These are phyloP conservation scores for Pandemis cinnamomeana DNA, from an alignment of 2,888 invertebrate genomes.

Conservation along the genomic window DNA sequence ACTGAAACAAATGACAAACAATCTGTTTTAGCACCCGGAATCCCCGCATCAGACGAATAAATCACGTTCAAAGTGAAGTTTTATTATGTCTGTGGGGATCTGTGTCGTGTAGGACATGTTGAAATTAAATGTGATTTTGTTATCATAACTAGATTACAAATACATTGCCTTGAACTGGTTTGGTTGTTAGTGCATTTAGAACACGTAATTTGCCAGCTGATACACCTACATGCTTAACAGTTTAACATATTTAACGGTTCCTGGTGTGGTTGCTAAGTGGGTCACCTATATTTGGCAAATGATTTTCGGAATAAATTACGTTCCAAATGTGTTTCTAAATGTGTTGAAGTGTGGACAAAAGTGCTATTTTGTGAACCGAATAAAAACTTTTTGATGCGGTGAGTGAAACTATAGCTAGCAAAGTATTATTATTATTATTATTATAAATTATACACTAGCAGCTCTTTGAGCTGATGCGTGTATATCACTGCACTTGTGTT, in stretches of 20 bases:
- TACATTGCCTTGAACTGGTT: constrained; percentile 38
- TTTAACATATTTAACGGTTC: constrained; percentile 10
- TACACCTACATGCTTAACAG: constrained; percentile 4
- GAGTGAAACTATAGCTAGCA: not conserved
- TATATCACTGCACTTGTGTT: too few species aligned
- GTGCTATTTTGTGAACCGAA: not conserved
- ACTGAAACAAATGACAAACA: constrained; percentile 28
- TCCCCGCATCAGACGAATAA: not conserved
- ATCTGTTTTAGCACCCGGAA: not conserved
- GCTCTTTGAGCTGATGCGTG: too few species aligned
- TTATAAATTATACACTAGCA: too few species aligned
- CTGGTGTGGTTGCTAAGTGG: constrained; percentile 31
- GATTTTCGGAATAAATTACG: constrained; percentile 6
- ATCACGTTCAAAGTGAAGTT: not conserved
- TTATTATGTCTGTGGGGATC: not conserved
- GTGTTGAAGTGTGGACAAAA: not conserved
- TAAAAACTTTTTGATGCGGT: not conserved
- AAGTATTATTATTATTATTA: too few species aligned
- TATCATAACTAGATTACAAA: constrained; percentile 34
- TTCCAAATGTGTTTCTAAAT: not conserved
- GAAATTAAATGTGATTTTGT: constrained; percentile 19
- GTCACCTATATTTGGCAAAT: constrained; percentile 32
- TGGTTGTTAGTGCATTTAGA: constrained; percentile 24
- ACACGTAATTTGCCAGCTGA: constrained; percentile 12
- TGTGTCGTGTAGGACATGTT: constrained; percentile 28